Base-by-base conservation (phyloP, 2,888 invertebrate genomes). In the Bombylius major region DNA sequence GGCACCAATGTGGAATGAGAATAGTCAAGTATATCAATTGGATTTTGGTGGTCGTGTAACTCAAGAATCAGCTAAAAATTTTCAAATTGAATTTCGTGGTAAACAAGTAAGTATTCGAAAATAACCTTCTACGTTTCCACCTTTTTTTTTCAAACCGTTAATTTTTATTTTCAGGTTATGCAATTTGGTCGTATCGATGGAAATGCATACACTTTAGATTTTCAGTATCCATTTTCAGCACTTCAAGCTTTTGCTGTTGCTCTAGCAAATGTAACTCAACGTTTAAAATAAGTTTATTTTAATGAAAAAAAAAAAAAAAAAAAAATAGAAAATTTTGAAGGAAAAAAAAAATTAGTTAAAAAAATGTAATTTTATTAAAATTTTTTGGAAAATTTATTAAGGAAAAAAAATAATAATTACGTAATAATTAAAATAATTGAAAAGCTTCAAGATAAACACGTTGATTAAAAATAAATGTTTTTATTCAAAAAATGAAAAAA, bases 11-110 rank as follows among this genome's bases (percentile, higher is more conserved):
- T 99, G 99, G 99, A 99, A 99, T 74, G 98, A 99, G 76, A 91
- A 90, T 75, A 95, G 93, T 70, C 98, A 99, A 75, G 98, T 99
- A 13, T 99, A 98, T 76, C 98, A 98, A 71, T 79, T 99, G 49
- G 99, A 99, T 77, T 99, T 99, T 77, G 98, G 98, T 5, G 99
- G 99, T 12, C 80, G 99, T 62, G 99, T 99, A 58, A 99, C 98
- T 5, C 98, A 98, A 75, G 98, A 99, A 74, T 97, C 96, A 48
- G 98, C 98, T 14, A 99, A 99, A 76, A 99, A 99, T 77, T 99
- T 99, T 75, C 98, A 99, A 78, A 97, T 99, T 57, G 97, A 97
- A 75, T 94, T 92, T 72, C 83, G 90, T 64, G 94, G 92, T 61
- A 93, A 93, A 76, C 96, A 97, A 85, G 96, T 94, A 65, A 67